Evolutionary conservation across 2,797 vertebrate genomes (phyloP).

Genomic region (Vultur gryphus): DNA sequence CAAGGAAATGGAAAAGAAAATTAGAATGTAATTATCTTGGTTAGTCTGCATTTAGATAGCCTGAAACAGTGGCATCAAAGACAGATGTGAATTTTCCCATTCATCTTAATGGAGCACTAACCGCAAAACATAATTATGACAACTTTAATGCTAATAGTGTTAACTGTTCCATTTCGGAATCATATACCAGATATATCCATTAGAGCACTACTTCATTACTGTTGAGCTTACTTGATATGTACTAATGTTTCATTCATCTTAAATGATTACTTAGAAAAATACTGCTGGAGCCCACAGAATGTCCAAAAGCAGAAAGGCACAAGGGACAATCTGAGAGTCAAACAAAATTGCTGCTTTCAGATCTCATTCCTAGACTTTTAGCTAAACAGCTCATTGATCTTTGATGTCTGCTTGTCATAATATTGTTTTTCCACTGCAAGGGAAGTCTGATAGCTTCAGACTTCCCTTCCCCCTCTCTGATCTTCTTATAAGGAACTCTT

Average conservation of each 20-base stretch:
- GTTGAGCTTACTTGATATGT: background rate
- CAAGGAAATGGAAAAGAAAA: slow-evolving; percentile 24
- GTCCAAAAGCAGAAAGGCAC: background rate
- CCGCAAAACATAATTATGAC: slow-evolving; percentile 9
- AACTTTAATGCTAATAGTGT: background rate
- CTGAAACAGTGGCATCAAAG: background rate
- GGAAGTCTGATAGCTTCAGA: background rate
- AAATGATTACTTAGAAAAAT: background rate
- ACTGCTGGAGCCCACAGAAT: background rate
- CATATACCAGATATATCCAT: background rate
- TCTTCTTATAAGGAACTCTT: background rate
- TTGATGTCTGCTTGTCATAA: background rate
- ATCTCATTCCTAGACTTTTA: background rate
- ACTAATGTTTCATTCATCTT: background rate
- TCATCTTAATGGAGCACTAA: background rate
- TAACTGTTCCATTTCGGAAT: slow-evolving; percentile 5
- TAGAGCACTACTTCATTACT: background rate
- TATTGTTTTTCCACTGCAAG: background rate
- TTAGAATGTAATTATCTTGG: slow-evolving; percentile 28
- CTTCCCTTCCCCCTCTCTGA: background rate
- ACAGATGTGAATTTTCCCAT: background rate
- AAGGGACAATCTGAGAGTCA: background rate
- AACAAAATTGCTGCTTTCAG: background rate
- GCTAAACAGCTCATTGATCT: background rate
- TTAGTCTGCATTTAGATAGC: background rate